These are phyloP conservation scores for Vulpes ferrilata DNA, from an alignment of 2,113 vertebrate genomes.

Conservation along the genomic window DNA sequence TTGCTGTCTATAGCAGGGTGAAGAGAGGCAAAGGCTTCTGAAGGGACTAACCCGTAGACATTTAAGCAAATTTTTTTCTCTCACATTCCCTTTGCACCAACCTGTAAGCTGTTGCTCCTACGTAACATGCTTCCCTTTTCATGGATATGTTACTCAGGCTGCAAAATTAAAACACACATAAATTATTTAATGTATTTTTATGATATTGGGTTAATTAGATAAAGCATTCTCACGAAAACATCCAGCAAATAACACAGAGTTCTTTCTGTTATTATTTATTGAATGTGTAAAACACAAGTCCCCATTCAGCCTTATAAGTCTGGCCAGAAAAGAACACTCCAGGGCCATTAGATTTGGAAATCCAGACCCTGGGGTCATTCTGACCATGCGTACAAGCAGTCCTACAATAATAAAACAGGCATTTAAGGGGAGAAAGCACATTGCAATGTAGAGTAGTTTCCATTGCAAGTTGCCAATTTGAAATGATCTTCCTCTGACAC, in stretches of 20 bases:
- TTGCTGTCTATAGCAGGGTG: constrained; percentile 17
- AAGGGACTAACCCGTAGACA: constrained; percentile 61
- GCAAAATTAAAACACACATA: background rate
- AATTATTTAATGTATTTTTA: background rate
- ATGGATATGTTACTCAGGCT: background rate
- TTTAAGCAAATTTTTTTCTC: background rate
- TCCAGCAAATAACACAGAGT: constrained; percentile 22
- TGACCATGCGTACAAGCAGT: background rate
- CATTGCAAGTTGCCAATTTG: constrained; percentile 60
- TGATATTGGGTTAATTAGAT: constrained; percentile 21
- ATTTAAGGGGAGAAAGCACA: background rate
- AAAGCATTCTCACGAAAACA: constrained; percentile 63
- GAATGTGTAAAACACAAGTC: constrained; percentile 53
- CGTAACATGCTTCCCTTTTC: background rate
- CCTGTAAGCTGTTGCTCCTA: constrained; percentile 38
- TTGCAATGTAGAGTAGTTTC: constrained; percentile 50
- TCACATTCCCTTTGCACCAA: background rate
- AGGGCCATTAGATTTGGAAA: constrained; percentile 37
- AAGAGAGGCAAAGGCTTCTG: constrained; percentile 54
- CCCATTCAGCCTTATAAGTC: constrained; percentile 53
- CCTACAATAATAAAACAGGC: background rate
- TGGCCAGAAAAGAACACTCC: constrained; percentile 4
- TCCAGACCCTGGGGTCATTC: constrained; percentile 32
- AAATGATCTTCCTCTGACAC: constrained; percentile 69
- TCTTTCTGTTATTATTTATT: constrained; percentile 64